Conservation (phyloP, 2,888 invertebrate genomes). For the Tipula unca region DNA sequence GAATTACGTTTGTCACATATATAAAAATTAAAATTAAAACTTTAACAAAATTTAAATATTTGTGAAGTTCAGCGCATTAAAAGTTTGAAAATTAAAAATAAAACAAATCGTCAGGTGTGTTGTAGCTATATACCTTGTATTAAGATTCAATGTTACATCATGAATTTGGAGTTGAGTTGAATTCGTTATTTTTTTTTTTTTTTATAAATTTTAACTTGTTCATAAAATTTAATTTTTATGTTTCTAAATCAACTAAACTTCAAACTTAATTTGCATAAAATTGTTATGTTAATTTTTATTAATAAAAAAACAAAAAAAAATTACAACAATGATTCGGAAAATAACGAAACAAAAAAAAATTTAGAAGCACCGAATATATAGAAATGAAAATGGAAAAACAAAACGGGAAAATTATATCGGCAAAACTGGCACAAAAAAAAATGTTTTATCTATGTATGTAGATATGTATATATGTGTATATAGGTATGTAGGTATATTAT, state of each 20-base stretch:
- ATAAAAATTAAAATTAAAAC: not conserved
- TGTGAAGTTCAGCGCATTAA: not conserved
- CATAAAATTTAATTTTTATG: not conserved
- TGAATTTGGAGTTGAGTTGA: not conserved
- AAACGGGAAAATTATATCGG: not conserved
- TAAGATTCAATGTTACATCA: not conserved
- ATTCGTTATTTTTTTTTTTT: not conserved
- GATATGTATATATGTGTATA: not conserved
- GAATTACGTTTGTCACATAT: not conserved
- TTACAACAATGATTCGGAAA: not conserved
- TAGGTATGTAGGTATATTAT: too few relatives aligned
- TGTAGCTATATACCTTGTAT: not conserved
- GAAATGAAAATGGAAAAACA: not conserved
- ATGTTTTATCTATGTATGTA: not conserved
- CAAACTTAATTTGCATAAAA: slow-evolving; percentile 8
- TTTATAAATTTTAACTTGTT: not conserved
- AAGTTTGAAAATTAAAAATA: not conserved
- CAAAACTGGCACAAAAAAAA: not conserved
- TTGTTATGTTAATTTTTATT: not conserved
- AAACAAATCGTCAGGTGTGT: not conserved
- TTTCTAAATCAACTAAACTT: slow-evolving; percentile 4
- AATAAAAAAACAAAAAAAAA: not conserved
- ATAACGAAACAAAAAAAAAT: not conserved
- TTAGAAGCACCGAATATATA: not conserved
- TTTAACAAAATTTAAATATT: not conserved